Percentiles rank a stretch among this genome's conserved stretches.
Evolutionary conservation across 2,113 vertebrate genomes (phyloP).

Genomic region (Tragelaphus imberbis): DNA sequence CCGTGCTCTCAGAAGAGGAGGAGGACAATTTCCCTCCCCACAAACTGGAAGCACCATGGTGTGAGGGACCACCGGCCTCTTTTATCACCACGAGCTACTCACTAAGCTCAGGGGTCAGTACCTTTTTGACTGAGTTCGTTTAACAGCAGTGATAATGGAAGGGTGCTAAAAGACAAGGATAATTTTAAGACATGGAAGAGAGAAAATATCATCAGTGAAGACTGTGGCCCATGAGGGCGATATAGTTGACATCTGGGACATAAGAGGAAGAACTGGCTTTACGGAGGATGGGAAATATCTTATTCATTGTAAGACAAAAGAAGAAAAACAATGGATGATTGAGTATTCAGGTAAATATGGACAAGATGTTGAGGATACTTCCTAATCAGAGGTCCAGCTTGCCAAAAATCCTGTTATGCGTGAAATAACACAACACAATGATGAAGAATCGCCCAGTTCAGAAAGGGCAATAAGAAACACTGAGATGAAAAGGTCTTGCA

Average conservation of each 20-base stretch:
- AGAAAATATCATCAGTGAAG: not conserved
- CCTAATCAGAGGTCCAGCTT: not conserved
- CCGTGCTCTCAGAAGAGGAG: not conserved
- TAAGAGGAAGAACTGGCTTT: not conserved
- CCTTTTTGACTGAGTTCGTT: not conserved
- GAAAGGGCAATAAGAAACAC: not conserved
- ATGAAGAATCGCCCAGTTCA: not conserved
- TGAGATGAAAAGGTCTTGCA: not conserved
- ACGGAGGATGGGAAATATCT: not conserved
- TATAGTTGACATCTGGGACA: not conserved
- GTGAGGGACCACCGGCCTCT: not conserved
- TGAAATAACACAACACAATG: not conserved
- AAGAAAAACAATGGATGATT: not conserved
- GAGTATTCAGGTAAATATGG: not conserved
- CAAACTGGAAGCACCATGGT: not conserved
- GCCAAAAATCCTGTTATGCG: not conserved
- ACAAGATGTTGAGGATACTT: not conserved
- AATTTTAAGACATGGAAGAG: not conserved
- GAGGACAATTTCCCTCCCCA: not conserved
- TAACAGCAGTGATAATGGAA: not conserved
- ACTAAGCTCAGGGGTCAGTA: not conserved
- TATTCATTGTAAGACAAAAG: not conserved
- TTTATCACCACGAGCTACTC: not conserved
- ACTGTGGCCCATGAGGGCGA: not conserved
- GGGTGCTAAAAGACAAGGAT: not conserved